Evolutionary conservation across 1,140 invertebrate species (phyloP), one percentile per base, ranked within the genome.

Genomic region (Drosophila mayri): DNA sequence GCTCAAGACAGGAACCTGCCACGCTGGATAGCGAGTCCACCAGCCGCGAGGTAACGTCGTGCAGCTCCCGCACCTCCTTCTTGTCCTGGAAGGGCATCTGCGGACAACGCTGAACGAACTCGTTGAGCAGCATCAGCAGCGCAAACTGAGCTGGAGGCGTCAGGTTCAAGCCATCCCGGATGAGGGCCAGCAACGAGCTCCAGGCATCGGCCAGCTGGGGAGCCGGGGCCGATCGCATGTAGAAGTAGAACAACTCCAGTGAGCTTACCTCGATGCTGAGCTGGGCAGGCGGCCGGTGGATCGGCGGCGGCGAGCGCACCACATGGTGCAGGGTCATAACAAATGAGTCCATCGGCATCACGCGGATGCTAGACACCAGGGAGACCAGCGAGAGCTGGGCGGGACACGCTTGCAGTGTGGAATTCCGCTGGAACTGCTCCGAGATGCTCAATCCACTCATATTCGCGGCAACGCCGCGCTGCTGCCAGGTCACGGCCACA

Each of bases 401-500:
- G 22, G 95, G 93, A 92, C 95, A 95, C 16, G 95, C 95, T 81
- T 95, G 94, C 9, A 95, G 95, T 3, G 76, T 62, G 41, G 91
- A 92, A 41, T 92, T 92, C n/a, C 83, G 76, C 41, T 82, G 81
- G 54, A 91, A 92, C 58, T 92, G 91, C 54, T 92, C 91, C 2
- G 74, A 8, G 18, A 92, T 91, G 37, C 66, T 68, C 66, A 96
- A 90, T 57, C 35, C 67, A 40, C 25, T 64, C 71, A 40, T 47
- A 64, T 46, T 68, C 16, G 38, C 40, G 37, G 49, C 60, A 16
- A 37, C 59, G 14, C 95, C 94, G 54, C 96, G 94, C 81, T 98
- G 97, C 90, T 97, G 95, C 97, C 98, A 98, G 38, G 97, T 97
- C 43, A 98, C 95, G n/a, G 97, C 96, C 68, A 98, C 94, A 14